phyloP scores from a whole-genome alignment of 37 sponge, comb jelly and placozoan genomes.

The Dysidea cf. avara region DNA sequence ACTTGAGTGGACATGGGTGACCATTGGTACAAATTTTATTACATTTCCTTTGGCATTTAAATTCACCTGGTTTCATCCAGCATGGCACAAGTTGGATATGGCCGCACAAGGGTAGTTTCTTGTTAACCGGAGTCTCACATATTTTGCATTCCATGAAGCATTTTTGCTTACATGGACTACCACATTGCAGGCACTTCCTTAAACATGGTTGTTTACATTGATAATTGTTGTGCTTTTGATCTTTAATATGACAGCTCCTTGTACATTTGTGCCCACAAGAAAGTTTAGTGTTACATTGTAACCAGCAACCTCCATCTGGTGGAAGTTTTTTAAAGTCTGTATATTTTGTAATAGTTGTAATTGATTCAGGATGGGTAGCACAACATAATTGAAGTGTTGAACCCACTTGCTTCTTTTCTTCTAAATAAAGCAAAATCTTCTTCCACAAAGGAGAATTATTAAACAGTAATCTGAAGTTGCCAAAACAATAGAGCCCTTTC shows the following conservation, averaged over 20 bases:
- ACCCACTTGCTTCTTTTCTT: constrained; percentile 39
- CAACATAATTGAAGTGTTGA: constrained; percentile 59
- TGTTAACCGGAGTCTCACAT: too few species aligned
- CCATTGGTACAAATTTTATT: too few species aligned
- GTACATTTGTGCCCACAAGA: too few species aligned
- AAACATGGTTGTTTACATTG: too few species aligned
- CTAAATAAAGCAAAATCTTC: constrained; percentile 44
- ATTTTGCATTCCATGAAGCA: too few species aligned
- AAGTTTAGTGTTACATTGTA: too few species aligned
- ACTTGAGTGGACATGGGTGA: constrained; percentile 46
- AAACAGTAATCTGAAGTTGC: constrained; percentile 66
- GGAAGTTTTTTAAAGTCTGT: constrained; percentile 60
- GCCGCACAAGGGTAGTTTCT: constrained; percentile 56
- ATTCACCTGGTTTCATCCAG: constrained; percentile 59
- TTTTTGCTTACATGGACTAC: constrained; percentile 63
- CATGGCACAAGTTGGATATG: constrained; percentile 44
- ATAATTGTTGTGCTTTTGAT: constrained; percentile 69
- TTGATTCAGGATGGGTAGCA: constrained; percentile 65
- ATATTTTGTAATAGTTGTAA: constrained; percentile 11
- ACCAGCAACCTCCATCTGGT: too few species aligned
- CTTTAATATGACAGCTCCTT: too few species aligned
- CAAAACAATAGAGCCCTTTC: constrained; percentile 82
- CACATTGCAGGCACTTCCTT: constrained; percentile 64
- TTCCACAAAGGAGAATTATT: constrained; percentile 64
- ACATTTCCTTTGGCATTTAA: too few species aligned